Percentiles rank a stretch among this genome's conserved stretches.
phyloP scores from a whole-genome alignment of 2,797 vertebrate species.

The Prionace glauca region DNA sequence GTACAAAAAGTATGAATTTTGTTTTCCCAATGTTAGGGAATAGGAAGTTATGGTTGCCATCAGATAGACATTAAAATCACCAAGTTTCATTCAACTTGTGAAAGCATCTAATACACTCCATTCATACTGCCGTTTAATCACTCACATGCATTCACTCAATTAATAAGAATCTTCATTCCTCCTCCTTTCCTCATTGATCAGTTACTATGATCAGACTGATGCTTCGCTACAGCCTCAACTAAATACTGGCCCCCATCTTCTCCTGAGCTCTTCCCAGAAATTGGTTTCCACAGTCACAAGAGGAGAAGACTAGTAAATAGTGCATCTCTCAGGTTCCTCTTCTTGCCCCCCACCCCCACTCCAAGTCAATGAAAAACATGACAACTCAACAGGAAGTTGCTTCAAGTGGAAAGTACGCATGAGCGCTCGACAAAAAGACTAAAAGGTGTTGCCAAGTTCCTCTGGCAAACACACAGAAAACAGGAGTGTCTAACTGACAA shows the following conservation, averaged over 20 bases:
- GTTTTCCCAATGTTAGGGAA: neutral
- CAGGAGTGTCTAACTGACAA: neutral
- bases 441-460: neutral
- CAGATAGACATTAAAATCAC: neutral
- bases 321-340: neutral
- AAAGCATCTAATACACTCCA: neutral
- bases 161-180: neutral
- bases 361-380: constrained; percentile 4
- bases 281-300: neutral
- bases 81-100: neutral
- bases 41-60: neutral
- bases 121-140: neutral
- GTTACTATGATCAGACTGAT: neutral
- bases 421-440: neutral
- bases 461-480: neutral
- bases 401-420: constrained; percentile 12
- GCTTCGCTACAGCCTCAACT: neutral
- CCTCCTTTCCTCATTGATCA: neutral
- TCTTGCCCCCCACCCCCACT: neutral
- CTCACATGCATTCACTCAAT: neutral
- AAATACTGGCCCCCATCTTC: neutral
- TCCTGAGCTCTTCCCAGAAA: neutral
- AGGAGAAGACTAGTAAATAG: neutral
- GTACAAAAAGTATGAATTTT: neutral
- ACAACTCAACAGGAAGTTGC: constrained; percentile 21